These are phyloP conservation scores for Paelopatides confundens DNA, from an alignment of 53 echinoderm and acorn worm genomes.

Conservation along the genomic window DNA sequence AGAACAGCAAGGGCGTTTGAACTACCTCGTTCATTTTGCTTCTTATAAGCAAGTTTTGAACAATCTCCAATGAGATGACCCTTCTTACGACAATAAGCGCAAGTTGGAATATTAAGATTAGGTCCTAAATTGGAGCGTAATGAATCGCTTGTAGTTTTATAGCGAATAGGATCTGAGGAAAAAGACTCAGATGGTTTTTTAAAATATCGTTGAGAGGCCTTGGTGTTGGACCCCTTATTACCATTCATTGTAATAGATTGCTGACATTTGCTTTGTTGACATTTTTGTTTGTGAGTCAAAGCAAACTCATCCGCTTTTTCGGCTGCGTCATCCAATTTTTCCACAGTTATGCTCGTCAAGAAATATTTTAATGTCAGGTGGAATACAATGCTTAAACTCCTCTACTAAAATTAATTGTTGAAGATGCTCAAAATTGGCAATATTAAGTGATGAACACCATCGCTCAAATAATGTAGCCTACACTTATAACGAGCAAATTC, in stretches of 20 bases:
- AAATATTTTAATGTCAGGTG: conserved; percentile 17
- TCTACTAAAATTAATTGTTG: conserved; percentile 7
- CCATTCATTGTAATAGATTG: neutral
- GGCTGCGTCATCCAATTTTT: conserved; percentile 34
- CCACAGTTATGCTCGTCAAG: conserved; percentile 18
- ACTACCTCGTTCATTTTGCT: neutral
- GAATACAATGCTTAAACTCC: neutral
- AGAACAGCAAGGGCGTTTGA: conserved; percentile 13
- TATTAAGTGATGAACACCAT: conserved; percentile 55
- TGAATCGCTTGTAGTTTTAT: neutral
- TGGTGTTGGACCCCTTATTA: too few species aligned
- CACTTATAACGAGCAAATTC: conserved; percentile 66
- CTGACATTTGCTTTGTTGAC: neutral
- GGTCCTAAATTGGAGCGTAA: neutral
- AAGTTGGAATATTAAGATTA: neutral
- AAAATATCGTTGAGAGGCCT: neutral
- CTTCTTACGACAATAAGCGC: neutral
- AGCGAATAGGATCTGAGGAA: neutral
- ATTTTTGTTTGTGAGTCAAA: conserved; percentile 41
- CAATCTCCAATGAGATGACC: conserved; percentile 22
- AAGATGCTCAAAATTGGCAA: conserved; percentile 49
- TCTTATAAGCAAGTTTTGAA: neutral
- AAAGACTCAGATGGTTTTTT: neutral
- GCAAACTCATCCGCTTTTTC: conserved; percentile 65
- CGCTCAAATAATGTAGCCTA: conserved; percentile 67